phyloP scores from a whole-genome alignment of 2,888 invertebrate genomes.

The Brachynemurus nebulosus region DNA sequence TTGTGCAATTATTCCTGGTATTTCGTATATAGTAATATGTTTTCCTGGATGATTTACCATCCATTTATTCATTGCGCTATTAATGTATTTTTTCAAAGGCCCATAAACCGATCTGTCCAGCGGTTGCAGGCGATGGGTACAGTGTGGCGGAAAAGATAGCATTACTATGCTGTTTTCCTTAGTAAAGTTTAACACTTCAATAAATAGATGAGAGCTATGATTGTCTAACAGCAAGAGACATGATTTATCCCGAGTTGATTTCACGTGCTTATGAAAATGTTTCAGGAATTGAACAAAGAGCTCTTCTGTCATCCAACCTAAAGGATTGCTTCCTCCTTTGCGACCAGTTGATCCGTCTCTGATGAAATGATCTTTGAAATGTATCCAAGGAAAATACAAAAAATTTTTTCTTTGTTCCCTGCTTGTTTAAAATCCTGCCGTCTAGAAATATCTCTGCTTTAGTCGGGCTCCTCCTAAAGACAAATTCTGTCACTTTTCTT shows the following conservation, averaged over 20 bases:
- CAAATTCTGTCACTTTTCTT: too few relatives aligned
- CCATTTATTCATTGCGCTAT: constrained; percentile 12
- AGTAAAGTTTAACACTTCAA: constrained; percentile 13
- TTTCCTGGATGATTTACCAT: constrained; percentile 12
- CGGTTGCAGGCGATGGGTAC: constrained; percentile 13
- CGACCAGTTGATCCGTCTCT: constrained; percentile 21
- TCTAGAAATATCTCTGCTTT: too few relatives aligned
- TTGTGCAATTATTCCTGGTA: constrained; percentile 8
- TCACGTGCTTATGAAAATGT: constrained; percentile 16
- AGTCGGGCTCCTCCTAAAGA: too few relatives aligned
- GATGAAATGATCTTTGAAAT: constrained; percentile 22
- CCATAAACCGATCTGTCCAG: constrained; percentile 13
- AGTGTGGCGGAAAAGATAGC: constrained; percentile 15
- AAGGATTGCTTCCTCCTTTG: constrained; percentile 19
- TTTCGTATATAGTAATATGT: constrained; percentile 14
- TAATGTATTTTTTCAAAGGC: constrained; percentile 13
- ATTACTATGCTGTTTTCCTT: constrained; percentile 14
- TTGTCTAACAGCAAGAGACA: constrained; percentile 16
- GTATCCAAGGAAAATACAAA: constrained; percentile 25
- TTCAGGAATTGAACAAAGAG: constrained; percentile 16
- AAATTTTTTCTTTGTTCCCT: too few relatives aligned
- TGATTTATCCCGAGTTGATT: constrained; percentile 8
- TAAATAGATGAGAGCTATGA: constrained; percentile 14
- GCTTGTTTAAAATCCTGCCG: too few relatives aligned
- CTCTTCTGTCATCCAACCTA: constrained; percentile 23